phyloP scores from a whole-genome alignment of 2,888 invertebrate species.

The Andrena camellia region DNA sequence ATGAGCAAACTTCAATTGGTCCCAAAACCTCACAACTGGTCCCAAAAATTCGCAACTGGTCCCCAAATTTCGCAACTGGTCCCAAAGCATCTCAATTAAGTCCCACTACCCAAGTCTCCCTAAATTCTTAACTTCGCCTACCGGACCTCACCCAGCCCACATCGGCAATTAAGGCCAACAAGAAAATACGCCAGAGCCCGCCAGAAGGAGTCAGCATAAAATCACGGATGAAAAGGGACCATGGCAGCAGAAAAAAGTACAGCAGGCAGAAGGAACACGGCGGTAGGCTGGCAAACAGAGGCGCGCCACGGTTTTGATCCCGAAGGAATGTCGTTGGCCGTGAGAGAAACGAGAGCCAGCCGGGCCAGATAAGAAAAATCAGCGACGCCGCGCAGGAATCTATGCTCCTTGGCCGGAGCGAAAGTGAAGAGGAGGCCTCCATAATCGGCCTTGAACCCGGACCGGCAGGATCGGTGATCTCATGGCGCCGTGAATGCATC shows the following conservation, averaged over 20 bases:
- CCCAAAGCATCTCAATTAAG: too few species aligned
- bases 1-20: too few species aligned
- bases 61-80: too few species aligned
- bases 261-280: neutral
- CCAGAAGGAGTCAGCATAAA: slow-evolving; percentile 5
- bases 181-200: too few species aligned
- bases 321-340: slow-evolving; percentile 77
- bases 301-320: slow-evolving; percentile 68
- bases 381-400: slow-evolving; percentile 40
- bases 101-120: too few species aligned
- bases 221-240: slow-evolving; percentile 26
- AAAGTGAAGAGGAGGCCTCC: slow-evolving; percentile 57
- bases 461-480: slow-evolving; percentile 66
- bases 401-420: slow-evolving; percentile 52
- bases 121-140: too few species aligned
- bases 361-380: slow-evolving; percentile 54
- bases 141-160: neutral
- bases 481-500: slow-evolving; percentile 53
- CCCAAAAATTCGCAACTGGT: too few species aligned
- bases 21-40: too few species aligned
- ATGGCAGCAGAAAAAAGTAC: slow-evolving; percentile 9
- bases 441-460: slow-evolving; percentile 69
- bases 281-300: slow-evolving; percentile 31
- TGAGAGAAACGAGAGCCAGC: slow-evolving; percentile 67
- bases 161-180: neutral